Conservation (phyloP, 2,888 invertebrate genomes). For the Bugulina stolonifera region DNA sequence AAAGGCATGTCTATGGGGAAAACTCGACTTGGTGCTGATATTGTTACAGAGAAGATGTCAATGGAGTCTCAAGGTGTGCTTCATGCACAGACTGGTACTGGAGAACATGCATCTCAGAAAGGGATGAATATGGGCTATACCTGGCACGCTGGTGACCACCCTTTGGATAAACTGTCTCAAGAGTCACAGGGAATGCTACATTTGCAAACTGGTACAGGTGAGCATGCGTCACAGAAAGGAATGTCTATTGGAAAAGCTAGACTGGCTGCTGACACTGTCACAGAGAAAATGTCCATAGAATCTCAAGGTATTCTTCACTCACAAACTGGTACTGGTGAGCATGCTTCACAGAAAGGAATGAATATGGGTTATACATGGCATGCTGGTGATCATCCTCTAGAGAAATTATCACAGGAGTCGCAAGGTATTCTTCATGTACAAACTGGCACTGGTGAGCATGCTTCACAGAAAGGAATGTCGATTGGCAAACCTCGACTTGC, state of each 20-base stretch:
- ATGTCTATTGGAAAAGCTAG: neutral
- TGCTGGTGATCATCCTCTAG: neutral
- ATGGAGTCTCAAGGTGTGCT: conserved; percentile 8
- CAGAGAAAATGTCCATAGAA: neutral
- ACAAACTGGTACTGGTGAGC: conserved; percentile 17
- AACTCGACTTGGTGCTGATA: neutral
- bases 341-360: conserved; percentile 17
- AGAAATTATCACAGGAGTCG: neutral
- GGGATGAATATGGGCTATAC: neutral
- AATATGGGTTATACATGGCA: neutral
- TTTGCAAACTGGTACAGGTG: neutral
- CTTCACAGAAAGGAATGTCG: neutral
- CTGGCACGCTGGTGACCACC: neutral
- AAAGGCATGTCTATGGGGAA: conserved; percentile 14
- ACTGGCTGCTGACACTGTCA: neutral
- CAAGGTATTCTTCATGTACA: conserved; percentile 14
- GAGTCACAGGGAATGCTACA: conserved; percentile 25
- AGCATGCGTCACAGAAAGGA: conserved; percentile 18
- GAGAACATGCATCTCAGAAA: conserved; percentile 14
- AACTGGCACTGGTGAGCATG: conserved; percentile 21
- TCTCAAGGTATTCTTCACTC: neutral
- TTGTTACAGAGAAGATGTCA: neutral
- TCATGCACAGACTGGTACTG: conserved; percentile 15
- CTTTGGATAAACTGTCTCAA: neutral
- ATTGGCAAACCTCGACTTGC: neutral